These are phyloP conservation scores for Rhyacophila evoluta DNA, from an alignment of 2,888 invertebrate genomes.

Conservation along the genomic window DNA sequence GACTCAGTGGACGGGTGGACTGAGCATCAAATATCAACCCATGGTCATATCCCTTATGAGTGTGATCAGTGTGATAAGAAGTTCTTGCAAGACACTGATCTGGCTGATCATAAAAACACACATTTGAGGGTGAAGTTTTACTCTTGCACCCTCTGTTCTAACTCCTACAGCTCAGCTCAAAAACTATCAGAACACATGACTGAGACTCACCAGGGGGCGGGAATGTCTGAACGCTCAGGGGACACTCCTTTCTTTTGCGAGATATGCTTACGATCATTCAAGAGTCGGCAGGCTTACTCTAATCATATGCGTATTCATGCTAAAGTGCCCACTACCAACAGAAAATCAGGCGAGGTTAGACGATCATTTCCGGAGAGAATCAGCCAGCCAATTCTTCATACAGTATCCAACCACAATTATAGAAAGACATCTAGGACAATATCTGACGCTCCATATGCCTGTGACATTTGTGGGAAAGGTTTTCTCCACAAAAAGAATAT, in stretches of 20 bases:
- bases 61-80: slow-evolving; percentile 75
- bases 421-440: slow-evolving; percentile 64
- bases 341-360: slow-evolving; percentile 64
- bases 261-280: slow-evolving; percentile 72
- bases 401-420: slow-evolving; percentile 57
- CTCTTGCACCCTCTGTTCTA: slow-evolving; percentile 71
- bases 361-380: slow-evolving; percentile 62
- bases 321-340: slow-evolving; percentile 68
- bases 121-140: slow-evolving; percentile 77
- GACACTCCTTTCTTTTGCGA: slow-evolving; percentile 69
- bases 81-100: slow-evolving; percentile 71
- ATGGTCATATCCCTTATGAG: slow-evolving; percentile 68
- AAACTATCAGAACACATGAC: slow-evolving; percentile 71
- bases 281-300: slow-evolving; percentile 69
- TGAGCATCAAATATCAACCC: slow-evolving; percentile 70
- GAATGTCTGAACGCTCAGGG: slow-evolving; percentile 57
- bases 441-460: slow-evolving; percentile 70
- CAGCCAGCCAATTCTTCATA: slow-evolving; percentile 63
- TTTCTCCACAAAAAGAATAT: slow-evolving; percentile 71
- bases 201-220: slow-evolving; percentile 65
- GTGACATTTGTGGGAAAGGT: slow-evolving; percentile 75
- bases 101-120: slow-evolving; percentile 75
- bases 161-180: slow-evolving; percentile 74
- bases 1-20: slow-evolving; percentile 71
- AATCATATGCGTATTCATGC: slow-evolving; percentile 71